phyloP scores from a whole-genome alignment of 2,888 invertebrate species.

The Heliconius charithonia region DNA sequence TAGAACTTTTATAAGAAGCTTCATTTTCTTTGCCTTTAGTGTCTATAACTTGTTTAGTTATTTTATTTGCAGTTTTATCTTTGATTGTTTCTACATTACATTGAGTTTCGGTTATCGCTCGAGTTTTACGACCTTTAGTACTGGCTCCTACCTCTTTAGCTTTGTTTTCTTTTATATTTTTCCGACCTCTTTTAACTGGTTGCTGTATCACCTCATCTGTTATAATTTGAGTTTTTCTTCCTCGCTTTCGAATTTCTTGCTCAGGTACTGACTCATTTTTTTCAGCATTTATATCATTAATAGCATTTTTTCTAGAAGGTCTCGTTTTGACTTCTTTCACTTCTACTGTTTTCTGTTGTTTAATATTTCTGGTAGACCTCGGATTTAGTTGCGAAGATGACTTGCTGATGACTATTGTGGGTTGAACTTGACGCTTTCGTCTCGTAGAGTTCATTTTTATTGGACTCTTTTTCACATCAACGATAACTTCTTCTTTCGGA shows the following conservation, averaged over 20 bases:
- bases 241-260: conserved; percentile 41
- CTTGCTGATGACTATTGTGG: conserved; percentile 52
- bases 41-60: neutral
- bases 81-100: neutral
- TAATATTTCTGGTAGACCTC: conserved; percentile 42
- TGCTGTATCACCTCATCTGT: neutral
- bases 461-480: conserved; percentile 44
- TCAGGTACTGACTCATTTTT: conserved; percentile 46
- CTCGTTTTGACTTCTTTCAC: conserved; percentile 34
- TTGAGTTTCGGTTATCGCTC: neutral
- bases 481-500: conserved; percentile 34
- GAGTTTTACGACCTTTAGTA: neutral
- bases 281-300: conserved; percentile 7
- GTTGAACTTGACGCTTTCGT: conserved; percentile 46
- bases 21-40: neutral
- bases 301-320: conserved; percentile 37
- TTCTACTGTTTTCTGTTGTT: conserved; percentile 12
- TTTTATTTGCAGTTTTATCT: neutral
- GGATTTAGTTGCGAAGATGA: conserved; percentile 61
- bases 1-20: conserved; percentile 11
- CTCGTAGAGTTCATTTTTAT: conserved; percentile 52
- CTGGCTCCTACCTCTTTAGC: neutral
- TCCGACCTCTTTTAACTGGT: conserved; percentile 6
- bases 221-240: neutral
- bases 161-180: conserved; percentile 4